These are phyloP conservation scores for Eupithecia dodoneata DNA, from an alignment of 2,888 invertebrate genomes.

Conservation along the genomic window DNA sequence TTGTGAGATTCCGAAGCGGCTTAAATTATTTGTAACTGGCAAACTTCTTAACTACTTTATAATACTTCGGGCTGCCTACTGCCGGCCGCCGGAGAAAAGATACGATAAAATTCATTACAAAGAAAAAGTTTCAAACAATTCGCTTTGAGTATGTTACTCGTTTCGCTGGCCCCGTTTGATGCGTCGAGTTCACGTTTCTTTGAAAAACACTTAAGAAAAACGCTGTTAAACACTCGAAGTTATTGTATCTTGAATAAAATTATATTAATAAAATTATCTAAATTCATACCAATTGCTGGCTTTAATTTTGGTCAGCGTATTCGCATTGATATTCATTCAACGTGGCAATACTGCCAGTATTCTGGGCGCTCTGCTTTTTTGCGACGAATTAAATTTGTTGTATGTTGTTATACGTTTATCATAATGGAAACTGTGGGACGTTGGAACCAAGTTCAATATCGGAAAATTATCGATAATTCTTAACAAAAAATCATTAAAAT, in stretches of 20 bases:
- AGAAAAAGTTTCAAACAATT: constrained; percentile 22
- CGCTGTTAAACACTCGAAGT: neutral
- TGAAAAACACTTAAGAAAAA: neutral
- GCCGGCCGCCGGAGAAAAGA: constrained; percentile 4
- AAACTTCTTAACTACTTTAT: constrained; percentile 36
- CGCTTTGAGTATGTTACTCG: constrained; percentile 20
- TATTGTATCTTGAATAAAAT: neutral
- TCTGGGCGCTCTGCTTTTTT: too few species aligned
- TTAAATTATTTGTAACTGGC: constrained; percentile 38
- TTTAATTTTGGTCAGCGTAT: neutral
- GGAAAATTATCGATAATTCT: too few species aligned
- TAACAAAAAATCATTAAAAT: too few species aligned
- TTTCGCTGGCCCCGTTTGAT: constrained; percentile 5
- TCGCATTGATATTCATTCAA: neutral
- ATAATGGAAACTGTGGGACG: too few species aligned
- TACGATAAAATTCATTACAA: constrained; percentile 31
- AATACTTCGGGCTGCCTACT: constrained; percentile 26
- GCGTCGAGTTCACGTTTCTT: neutral
- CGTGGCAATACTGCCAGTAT: neutral
- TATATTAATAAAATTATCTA: neutral
- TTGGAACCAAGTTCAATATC: too few species aligned
- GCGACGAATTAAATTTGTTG: too few species aligned
- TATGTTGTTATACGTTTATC: too few species aligned
- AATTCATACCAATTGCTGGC: neutral
- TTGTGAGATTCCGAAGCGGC: constrained; percentile 29